These are phyloP conservation scores for Laterallus jamaicensis DNA, from an alignment of 2,113 vertebrate species.

Conservation along the genomic window DNA sequence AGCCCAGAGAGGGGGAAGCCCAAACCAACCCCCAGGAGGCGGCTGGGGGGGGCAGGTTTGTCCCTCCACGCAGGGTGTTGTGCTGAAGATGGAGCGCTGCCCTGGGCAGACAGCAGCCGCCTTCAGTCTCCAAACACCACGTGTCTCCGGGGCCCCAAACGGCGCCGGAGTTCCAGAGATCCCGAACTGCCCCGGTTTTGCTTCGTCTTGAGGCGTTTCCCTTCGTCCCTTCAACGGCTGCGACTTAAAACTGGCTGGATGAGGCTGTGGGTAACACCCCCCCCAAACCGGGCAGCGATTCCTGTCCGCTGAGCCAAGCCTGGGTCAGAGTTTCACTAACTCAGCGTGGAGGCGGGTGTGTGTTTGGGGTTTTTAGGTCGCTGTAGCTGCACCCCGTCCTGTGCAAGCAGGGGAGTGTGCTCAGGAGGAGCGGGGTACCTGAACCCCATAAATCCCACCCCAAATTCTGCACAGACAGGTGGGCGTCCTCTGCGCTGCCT, in stretches of 20 bases:
- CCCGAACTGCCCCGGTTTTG: neutral
- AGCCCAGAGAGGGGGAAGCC: too few relatives aligned
- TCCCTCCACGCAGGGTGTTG: rapidly evolving
- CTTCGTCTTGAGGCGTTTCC: rapidly evolving
- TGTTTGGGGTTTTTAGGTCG: neutral
- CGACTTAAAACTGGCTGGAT: rapidly evolving
- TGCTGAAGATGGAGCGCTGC: rapidly evolving
- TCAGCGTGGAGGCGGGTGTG: too few relatives aligned
- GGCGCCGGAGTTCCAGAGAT: rapidly evolving
- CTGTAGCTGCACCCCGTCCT: neutral
- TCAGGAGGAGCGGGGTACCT: neutral
- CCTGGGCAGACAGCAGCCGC: neutral
- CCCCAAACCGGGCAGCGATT: rapidly evolving
- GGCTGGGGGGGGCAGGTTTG: neutral
- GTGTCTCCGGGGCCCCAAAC: neutral
- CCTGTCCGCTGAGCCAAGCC: rapidly evolving
- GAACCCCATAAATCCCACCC: neutral
- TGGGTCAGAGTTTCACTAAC: neutral
- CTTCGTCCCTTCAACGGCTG: neutral
- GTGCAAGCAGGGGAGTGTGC: rapidly evolving
- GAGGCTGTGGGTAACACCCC: neutral
- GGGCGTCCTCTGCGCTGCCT: neutral
- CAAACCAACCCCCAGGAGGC: too few relatives aligned
- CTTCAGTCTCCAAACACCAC: rapidly evolving
- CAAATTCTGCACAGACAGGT: neutral